These are phyloP conservation scores for Microtus californicus DNA, from an alignment of 2,797 vertebrate genomes.

Conservation along the genomic window DNA sequence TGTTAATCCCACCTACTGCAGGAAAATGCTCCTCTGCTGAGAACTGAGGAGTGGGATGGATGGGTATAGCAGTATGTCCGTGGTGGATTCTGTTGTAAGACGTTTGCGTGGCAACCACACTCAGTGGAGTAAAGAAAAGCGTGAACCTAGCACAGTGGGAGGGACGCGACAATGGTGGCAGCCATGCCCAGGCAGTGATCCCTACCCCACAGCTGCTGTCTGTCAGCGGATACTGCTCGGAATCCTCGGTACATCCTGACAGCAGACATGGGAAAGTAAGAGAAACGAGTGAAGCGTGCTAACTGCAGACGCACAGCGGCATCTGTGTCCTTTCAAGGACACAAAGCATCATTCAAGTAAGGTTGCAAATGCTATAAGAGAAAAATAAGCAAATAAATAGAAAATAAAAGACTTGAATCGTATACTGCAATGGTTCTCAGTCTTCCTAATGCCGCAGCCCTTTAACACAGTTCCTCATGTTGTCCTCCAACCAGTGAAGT, in stretches of 20 bases:
- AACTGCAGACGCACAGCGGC: background rate
- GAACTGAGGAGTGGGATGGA: background rate
- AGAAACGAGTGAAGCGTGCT: background rate
- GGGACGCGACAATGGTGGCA: no score
- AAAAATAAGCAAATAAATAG: background rate
- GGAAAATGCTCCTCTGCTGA: background rate
- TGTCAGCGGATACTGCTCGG: background rate
- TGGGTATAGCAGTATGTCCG: no score
- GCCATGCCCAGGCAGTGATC: fast-evolving
- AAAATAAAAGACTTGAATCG: background rate
- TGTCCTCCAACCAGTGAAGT: background rate
- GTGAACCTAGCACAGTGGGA: background rate
- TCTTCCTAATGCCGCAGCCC: background rate
- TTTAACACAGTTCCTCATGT: background rate
- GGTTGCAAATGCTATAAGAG: background rate
- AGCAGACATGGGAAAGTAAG: background rate
- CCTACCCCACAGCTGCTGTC: no score
- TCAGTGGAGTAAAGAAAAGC: background rate
- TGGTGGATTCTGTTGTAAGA: background rate
- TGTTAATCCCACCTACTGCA: no score
- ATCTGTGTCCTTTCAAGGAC: background rate
- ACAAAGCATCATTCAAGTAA: background rate
- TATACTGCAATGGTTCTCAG: background rate
- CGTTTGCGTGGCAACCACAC: background rate
- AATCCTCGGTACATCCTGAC: background rate